phyloP scores from a whole-genome alignment of 2,888 invertebrate genomes.

The Pharmacophagus antenor region DNA sequence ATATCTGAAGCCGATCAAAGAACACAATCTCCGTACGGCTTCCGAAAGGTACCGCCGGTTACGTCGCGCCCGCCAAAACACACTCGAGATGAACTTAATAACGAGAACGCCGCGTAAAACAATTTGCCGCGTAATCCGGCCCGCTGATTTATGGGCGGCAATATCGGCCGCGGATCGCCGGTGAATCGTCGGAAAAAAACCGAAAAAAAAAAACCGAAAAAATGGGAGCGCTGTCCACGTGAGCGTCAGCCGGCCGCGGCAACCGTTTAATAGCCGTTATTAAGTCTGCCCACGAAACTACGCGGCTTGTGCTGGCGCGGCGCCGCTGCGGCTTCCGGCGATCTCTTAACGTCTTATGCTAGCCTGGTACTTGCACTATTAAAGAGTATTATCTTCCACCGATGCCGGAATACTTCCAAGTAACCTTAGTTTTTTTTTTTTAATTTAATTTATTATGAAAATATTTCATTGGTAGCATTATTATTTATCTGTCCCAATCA shows the following conservation, averaged over 20 bases:
- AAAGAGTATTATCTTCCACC: neutral
- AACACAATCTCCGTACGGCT: no score
- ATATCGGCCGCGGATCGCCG: slow-evolving; percentile 70
- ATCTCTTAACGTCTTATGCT: slow-evolving; percentile 28
- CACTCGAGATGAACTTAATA: slow-evolving; percentile 36
- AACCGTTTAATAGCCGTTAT: slow-evolving; percentile 77
- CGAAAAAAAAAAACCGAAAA: no score
- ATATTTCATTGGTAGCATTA: no score
- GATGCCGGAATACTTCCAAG: no score
- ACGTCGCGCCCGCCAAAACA: slow-evolving; percentile 19
- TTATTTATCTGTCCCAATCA: neutral
- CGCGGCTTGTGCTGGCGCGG: slow-evolving; percentile 50
- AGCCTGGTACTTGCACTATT: slow-evolving; percentile 30
- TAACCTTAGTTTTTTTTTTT: no score
- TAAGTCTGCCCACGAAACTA: slow-evolving; percentile 71
- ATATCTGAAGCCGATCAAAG: no score
- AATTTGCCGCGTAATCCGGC: slow-evolving; percentile 67
- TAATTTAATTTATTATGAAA: no score
- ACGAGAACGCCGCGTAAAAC: slow-evolving; percentile 74
- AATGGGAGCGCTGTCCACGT: no score
- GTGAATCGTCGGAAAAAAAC: slow-evolving; percentile 76
- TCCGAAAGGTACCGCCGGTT: neutral
- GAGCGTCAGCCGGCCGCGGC: slow-evolving; percentile 71
- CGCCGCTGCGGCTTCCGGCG: slow-evolving; percentile 44
- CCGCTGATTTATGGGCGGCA: slow-evolving; percentile 68